Evolutionary conservation across 2,888 invertebrate genomes (phyloP).

Genomic region (Pristionchus mayeri): DNA sequence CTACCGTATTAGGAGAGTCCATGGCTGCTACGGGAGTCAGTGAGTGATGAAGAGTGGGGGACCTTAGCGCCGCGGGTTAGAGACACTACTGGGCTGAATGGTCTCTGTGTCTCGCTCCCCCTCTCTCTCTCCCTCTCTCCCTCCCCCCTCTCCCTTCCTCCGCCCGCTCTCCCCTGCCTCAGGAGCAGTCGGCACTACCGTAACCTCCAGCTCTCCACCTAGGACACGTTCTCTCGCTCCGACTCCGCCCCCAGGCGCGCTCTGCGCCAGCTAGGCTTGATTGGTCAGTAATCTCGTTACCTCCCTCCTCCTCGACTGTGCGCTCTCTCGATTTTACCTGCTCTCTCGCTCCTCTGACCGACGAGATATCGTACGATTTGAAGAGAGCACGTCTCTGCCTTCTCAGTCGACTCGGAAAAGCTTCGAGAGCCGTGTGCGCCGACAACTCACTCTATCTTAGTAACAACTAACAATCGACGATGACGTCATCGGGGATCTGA

Average conservation of each 20-base stretch:
- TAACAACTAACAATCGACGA: conserved; percentile 48
- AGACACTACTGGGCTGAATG: conserved; percentile 17
- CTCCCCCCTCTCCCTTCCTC: neutral
- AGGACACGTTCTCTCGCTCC: neutral
- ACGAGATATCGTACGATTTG: no score
- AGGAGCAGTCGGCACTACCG: conserved; percentile 49
- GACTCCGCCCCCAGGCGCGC: conserved; percentile 52
- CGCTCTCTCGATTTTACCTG: no score
- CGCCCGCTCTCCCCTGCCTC: conserved; percentile 46
- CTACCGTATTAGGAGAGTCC: conserved; percentile 13
- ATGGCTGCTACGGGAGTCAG: no score
- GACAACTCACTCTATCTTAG: neutral
- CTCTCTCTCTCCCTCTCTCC: neutral
- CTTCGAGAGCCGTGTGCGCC: neutral
- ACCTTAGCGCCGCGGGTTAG: neutral
- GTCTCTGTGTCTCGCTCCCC: neutral
- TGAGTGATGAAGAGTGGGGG: neutral
- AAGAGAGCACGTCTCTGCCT: no score
- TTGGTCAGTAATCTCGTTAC: conserved; percentile 46
- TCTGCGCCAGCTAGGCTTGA: conserved; percentile 49
- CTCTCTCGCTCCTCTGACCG: conserved; percentile 45
- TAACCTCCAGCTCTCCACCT: conserved; percentile 48
- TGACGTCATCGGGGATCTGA: conserved; percentile 13
- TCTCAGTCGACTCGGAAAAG: neutral
- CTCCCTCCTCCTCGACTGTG: conserved; percentile 51